A percentile compares a stretch with the other conserved stretches of the same genome.
Conservation (phyloP, 2,888 invertebrate genomes). For the Plebejus melissa region DNA sequence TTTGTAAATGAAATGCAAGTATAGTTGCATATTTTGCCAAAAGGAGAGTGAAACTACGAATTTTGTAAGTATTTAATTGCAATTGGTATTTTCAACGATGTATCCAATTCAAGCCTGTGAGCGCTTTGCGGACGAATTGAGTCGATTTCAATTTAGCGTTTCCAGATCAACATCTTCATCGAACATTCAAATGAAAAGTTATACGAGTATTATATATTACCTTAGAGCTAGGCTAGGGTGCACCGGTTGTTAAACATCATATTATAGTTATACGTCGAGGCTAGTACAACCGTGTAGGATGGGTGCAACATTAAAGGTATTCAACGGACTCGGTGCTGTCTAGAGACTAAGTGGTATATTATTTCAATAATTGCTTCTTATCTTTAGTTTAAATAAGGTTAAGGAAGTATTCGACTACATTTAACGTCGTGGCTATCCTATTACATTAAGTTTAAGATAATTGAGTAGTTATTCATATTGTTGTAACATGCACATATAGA, state of each 20-base stretch:
- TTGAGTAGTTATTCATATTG: slow-evolving; percentile 40
- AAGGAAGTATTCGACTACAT: slow-evolving; percentile 36
- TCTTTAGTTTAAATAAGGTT: slow-evolving; percentile 38
- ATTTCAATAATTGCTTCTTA: slow-evolving; percentile 46
- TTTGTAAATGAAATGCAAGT: background rate
- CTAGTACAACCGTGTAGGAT: slow-evolving; percentile 29
- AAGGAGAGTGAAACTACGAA: slow-evolving; percentile 22
- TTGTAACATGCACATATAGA: slow-evolving; percentile 42
- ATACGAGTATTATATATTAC: slow-evolving; percentile 37
- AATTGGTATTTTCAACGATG: slow-evolving; percentile 5
- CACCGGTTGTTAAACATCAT: slow-evolving; percentile 40
- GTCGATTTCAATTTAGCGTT: slow-evolving; percentile 35
- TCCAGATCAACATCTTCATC: slow-evolving; percentile 70
- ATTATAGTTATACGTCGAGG: slow-evolving; percentile 6
- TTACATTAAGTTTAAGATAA: slow-evolving; percentile 39
- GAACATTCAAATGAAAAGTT: slow-evolving; percentile 65
- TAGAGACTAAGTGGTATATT: slow-evolving; percentile 57
- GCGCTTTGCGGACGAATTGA: background rate
- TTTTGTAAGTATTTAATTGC: slow-evolving; percentile 18
- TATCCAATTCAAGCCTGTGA: background rate
- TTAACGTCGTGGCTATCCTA: slow-evolving; percentile 46
- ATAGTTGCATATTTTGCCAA: background rate
- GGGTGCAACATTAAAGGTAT: slow-evolving; percentile 40
- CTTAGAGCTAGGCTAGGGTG: slow-evolving; percentile 46
- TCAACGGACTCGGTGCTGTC: slow-evolving; percentile 37